Base-by-base conservation (phyloP, 2,797 vertebrate species). In the Rhinophrynus dorsalis region DNA sequence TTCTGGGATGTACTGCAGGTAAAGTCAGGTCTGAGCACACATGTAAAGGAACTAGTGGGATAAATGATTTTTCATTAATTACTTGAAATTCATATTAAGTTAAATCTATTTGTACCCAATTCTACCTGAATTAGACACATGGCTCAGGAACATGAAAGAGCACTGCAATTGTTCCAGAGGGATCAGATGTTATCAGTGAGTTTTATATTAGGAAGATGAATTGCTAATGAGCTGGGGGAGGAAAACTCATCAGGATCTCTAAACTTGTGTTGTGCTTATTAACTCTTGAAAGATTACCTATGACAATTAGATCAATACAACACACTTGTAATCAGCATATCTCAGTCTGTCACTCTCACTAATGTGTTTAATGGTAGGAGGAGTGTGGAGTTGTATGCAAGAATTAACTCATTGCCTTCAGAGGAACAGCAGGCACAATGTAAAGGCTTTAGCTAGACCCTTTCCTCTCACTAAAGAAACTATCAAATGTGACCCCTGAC, bases 181-280 rank as follows among this genome's bases (percentile, higher is more conserved):
- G 92, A 91, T 91, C 93, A 91, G 88, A 90, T 91, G 88, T 94
- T 94, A 96, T 97, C 87, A 81, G 81, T 93, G 89, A 92, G 91
- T 88, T 92, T 67, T 84, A 92, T 90, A 87, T 87, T 87, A 89
- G 89, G 94, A 94, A 94, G 96, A 95, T 96, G 95, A 92, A 90
- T 86, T 87, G 82, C 88, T 89, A 91, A 94, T 92, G 91, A 90
- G 58, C 87, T 89, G 89, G 86, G 88, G 91, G 90, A 93, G 87
- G 90, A 30, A 66, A 73, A 59, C 24, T 59, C 18, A 89, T 90
- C 91, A 90, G 91, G 91, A 94, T 94, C 93, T 95, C 94, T 95
- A 95, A 97, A 93, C 94, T 94, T 93, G 90, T 88, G 86, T 82
- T 79, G n/a, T n/a, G n/a, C 91, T 92, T 90, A 92, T 95, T 95